A percentile compares a stretch with the other conserved stretches of the same genome.
These are phyloP conservation scores for Aplodontia rufa DNA, from an alignment of 2,113 vertebrate genomes.

Conservation along the genomic window DNA sequence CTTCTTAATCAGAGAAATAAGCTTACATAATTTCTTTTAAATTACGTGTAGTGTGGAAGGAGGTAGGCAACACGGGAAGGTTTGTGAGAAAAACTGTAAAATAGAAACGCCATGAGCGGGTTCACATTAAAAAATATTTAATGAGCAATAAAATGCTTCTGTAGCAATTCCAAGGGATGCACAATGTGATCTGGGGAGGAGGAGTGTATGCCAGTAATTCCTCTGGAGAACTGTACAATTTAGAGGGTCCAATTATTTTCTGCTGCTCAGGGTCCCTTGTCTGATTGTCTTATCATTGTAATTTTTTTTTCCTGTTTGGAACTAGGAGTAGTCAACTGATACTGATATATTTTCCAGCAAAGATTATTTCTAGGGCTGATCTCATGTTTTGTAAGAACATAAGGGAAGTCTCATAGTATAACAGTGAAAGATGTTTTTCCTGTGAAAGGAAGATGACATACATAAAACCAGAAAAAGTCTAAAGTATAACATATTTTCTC, in stretches of 20 bases:
- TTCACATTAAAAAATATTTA: constrained; percentile 55
- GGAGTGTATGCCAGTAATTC: not conserved
- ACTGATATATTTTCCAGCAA: constrained; percentile 10
- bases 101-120: constrained; percentile 52
- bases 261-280: not conserved
- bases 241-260: constrained; percentile 58
- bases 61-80: not conserved
- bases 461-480: not conserved
- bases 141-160: constrained; percentile 61
- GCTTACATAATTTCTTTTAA: constrained; percentile 67
- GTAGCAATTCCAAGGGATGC: not conserved
- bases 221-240: constrained; percentile 21
- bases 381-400: not conserved
- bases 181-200: not conserved
- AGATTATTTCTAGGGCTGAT: constrained; percentile 19
- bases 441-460: not conserved
- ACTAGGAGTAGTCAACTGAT: not conserved
- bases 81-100: constrained; percentile 64
- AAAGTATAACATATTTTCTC: not conserved
- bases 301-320: not conserved
- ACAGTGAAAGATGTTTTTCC: not conserved
- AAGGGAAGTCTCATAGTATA: not conserved
- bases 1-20: constrained; percentile 54
- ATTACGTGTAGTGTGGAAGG: not conserved
- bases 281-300: not conserved